A percentile compares a stretch with the other conserved stretches of the same genome.
Conservation (phyloP, 2,113 vertebrate species). For the Stegostoma tigrinum region DNA sequence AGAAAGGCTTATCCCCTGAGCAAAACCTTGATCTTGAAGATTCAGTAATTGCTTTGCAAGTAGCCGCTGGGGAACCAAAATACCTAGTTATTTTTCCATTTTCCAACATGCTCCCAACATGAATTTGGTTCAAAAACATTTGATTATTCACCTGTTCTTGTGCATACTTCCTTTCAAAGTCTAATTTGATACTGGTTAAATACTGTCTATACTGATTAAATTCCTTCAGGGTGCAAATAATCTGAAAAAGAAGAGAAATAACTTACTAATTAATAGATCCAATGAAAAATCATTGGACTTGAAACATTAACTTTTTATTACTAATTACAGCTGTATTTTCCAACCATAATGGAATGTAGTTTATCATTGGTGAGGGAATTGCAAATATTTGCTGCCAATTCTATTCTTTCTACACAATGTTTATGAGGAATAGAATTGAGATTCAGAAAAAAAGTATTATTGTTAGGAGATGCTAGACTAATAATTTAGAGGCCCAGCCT, state of each 20-base stretch:
- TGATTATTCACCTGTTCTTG: constrained; percentile 52
- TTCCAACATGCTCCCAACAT: background rate
- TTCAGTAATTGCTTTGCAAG: constrained; percentile 23
- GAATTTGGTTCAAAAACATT: background rate
- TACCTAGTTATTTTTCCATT: background rate
- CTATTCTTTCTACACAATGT: background rate
- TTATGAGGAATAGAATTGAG: background rate
- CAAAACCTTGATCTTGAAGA: constrained; percentile 29
- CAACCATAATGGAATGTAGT: background rate
- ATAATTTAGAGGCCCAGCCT: background rate
- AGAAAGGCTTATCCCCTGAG: background rate
- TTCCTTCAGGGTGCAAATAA: constrained; percentile 52
- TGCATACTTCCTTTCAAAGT: constrained; percentile 53
- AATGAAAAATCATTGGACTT: too few relatives aligned
- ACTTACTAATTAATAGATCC: too few relatives aligned
- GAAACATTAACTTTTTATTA: too few relatives aligned
- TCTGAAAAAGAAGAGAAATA: constrained; percentile 41
- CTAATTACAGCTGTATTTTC: background rate
- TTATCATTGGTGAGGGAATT: background rate
- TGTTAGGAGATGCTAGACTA: background rate
- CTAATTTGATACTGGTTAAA: constrained; percentile 53
- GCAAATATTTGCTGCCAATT: background rate
- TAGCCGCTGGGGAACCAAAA: constrained; percentile 2
- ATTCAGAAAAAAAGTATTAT: background rate
- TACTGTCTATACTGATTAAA: constrained; percentile 54